Conservation (phyloP, 2,797 vertebrate species). For the Microtus obscurus region DNA sequence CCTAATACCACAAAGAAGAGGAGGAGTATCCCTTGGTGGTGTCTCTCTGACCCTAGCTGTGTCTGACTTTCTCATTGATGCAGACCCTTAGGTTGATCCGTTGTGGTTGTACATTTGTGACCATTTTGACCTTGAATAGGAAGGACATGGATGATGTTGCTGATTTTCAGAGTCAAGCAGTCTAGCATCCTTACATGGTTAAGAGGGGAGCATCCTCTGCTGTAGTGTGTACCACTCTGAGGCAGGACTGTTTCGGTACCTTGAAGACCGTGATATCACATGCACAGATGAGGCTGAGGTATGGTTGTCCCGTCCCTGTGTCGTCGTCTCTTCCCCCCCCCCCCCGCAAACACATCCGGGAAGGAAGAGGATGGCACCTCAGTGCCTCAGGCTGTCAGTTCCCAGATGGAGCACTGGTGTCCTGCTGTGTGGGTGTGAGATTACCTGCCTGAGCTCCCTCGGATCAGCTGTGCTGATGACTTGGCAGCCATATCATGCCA, state of each 20-base stretch:
- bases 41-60: rapidly evolving
- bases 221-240: neutral
- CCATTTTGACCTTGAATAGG: neutral
- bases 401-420: neutral
- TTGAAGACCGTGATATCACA: neutral
- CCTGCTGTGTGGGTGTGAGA: neutral
- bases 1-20: neutral
- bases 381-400: neutral
- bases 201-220: neutral
- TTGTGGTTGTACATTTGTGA: neutral
- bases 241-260: neutral
- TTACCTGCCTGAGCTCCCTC: neutral
- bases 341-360: neutral
- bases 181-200: neutral
- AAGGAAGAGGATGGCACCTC: neutral
- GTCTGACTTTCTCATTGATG: neutral
- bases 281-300: neutral
- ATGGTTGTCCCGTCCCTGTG: no score
- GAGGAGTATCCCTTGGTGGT: no score
- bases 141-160: neutral
- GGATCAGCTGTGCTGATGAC: neutral
- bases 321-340: no score
- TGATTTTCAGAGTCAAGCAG: neutral
- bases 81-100: neutral
- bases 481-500: neutral